These are phyloP conservation scores for Eulemur rubriventer DNA, from an alignment of 2,797 vertebrate species.

Conservation along the genomic window DNA sequence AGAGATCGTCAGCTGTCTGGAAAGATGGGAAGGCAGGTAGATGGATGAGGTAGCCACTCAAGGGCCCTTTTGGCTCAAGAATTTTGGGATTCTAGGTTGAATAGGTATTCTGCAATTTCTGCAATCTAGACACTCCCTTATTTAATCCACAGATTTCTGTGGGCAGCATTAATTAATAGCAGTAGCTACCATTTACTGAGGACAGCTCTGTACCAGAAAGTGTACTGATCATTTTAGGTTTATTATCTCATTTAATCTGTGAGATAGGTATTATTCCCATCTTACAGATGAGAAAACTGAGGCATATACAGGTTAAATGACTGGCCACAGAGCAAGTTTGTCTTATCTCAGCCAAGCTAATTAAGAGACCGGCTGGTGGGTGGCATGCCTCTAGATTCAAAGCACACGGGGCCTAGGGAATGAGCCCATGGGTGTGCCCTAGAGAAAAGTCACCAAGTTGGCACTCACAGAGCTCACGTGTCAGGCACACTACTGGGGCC, in stretches of 20 bases:
- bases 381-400: background rate
- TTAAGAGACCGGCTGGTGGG: background rate
- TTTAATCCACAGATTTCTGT: background rate
- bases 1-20: background rate
- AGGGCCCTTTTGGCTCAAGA: background rate
- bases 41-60: background rate
- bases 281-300: background rate
- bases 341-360: background rate
- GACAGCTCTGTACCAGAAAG: background rate
- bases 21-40: background rate
- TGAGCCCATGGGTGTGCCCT: fast-evolving
- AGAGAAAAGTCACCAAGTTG: too few species aligned
- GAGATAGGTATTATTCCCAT: background rate
- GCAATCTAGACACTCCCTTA: background rate
- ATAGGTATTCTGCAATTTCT: background rate
- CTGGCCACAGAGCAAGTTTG: background rate
- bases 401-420: fast-evolving
- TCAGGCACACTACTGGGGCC: fast-evolving
- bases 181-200: background rate
- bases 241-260: background rate
- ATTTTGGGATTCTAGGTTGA: background rate
- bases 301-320: background rate
- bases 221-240: fast-evolving
- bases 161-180: background rate
- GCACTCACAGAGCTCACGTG: fast-evolving